Conservation (phyloP, 2,888 invertebrate species). For the Ophonus ardosiacus region DNA sequence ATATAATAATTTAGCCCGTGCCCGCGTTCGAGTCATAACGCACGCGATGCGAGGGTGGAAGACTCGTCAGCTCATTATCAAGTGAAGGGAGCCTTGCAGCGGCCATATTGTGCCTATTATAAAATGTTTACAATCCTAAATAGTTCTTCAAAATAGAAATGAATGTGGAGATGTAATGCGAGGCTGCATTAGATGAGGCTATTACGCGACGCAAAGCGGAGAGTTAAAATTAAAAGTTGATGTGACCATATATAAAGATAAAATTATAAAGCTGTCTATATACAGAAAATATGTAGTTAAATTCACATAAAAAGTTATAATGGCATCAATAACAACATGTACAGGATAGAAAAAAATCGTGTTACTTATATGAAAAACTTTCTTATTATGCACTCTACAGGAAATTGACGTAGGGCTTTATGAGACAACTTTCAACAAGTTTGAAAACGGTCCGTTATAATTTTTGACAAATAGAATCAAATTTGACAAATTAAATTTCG, state of each 20-base stretch:
- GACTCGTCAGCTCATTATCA: slow-evolving; percentile 72
- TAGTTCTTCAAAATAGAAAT: background rate
- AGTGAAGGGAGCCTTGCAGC: slow-evolving; percentile 58
- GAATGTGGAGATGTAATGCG: background rate
- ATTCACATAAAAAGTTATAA: too few relatives aligned
- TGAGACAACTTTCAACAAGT: too few relatives aligned
- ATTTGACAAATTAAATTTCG: too few relatives aligned
- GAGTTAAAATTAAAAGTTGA: background rate
- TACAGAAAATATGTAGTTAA: too few relatives aligned
- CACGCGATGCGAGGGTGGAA: slow-evolving; percentile 65
- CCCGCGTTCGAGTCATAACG: slow-evolving; percentile 50
- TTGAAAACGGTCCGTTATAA: too few relatives aligned
- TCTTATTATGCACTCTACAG: too few relatives aligned
- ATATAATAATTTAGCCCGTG: slow-evolving; percentile 58
- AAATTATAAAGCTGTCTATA: too few relatives aligned
- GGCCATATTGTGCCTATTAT: slow-evolving; percentile 57
- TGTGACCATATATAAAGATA: background rate
- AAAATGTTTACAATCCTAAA: slow-evolving; percentile 53
- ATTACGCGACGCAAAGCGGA: background rate
- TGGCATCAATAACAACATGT: too few relatives aligned
- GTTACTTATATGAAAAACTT: too few relatives aligned
- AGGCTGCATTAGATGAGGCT: background rate
- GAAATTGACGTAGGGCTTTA: too few relatives aligned
- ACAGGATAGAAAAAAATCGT: too few relatives aligned
- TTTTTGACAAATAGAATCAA: too few relatives aligned